phyloP scores from a whole-genome alignment of 2,888 invertebrate species.

The Apamea monoglypha region DNA sequence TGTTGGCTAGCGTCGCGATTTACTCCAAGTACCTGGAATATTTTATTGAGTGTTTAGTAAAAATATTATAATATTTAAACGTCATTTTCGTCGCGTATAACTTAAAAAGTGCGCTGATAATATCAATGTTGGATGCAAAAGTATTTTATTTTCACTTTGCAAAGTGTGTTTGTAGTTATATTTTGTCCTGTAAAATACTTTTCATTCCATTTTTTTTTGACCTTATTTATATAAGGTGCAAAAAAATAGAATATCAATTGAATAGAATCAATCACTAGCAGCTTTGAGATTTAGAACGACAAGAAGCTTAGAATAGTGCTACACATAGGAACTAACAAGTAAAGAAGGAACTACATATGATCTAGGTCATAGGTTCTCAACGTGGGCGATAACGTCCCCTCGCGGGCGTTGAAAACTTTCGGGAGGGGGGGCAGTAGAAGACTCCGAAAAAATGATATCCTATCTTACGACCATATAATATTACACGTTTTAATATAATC shows the following conservation, averaged over 20 bases:
- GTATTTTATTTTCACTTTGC: neutral
- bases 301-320: neutral
- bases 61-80: neutral
- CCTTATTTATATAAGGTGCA: too few species aligned
- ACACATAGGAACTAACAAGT: neutral
- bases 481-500: too few species aligned
- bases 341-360: neutral
- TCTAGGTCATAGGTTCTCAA: neutral
- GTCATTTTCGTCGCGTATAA: neutral
- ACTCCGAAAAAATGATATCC: too few species aligned
- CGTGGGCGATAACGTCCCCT: too few species aligned
- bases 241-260: neutral
- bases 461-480: too few species aligned
- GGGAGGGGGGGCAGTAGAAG: too few species aligned
- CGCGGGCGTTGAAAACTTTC: too few species aligned
- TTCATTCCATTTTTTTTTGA: too few species aligned
- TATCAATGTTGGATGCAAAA: neutral
- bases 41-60: neutral
- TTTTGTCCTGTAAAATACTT: neutral
- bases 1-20: slow-evolving; percentile 95
- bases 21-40: slow-evolving; percentile 92
- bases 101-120: neutral
- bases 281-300: neutral
- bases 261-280: neutral
- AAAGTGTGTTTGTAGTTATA: neutral